Evolutionary conservation across 2,113 vertebrate species (phyloP), one percentile per base, ranked within the genome.

Genomic region (Ibidorhyncha struthersii): DNA sequence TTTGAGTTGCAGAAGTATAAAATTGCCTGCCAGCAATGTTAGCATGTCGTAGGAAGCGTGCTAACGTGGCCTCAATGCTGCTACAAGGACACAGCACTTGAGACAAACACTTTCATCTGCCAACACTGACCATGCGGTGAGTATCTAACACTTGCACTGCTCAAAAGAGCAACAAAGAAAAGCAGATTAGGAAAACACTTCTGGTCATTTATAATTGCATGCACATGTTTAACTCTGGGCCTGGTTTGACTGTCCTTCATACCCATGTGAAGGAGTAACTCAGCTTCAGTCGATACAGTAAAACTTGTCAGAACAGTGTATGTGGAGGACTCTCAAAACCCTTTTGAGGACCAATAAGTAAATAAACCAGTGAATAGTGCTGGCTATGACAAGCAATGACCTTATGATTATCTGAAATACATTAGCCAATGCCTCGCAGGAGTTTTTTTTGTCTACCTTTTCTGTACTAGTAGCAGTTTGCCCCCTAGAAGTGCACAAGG

Each of bases 21-120:
- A 63, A n/a, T 6, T 76, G 41, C 65, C 56, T 55, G n/a, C 36
- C 86, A 73, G 59, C 20, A 21, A 61, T 56, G 63, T 13, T 40
- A 50, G 20, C 2, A 2, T 14, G n/a, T 27, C 0, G 0, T 16
- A 32, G 73, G 36, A 38, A 70, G 26, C 0, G 0, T 27, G 4
- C 18, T 69, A 34, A 41, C 0, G 0, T 22, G 71, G 62, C 29
- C 38, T 85, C 50, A 21, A 9, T 6, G 16, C 40, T 26, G 16
- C 58, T 45, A 14, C 25, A 15, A 53, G 61, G 58, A 23, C 66
- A 14, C 7, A 8, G 43, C 23, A 3, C 47, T 45, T 45, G 73
- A 47, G 65, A 45, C 0, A 0, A 69, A 21, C 9, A 5, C 27
- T 2, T 45, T 62, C 26, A 7, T 40, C 76, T 89, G 63, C 43